Percentiles rank a stretch among this genome's conserved stretches.
Conservation (phyloP, 2,888 invertebrate genomes). For the Eulithis testata region DNA sequence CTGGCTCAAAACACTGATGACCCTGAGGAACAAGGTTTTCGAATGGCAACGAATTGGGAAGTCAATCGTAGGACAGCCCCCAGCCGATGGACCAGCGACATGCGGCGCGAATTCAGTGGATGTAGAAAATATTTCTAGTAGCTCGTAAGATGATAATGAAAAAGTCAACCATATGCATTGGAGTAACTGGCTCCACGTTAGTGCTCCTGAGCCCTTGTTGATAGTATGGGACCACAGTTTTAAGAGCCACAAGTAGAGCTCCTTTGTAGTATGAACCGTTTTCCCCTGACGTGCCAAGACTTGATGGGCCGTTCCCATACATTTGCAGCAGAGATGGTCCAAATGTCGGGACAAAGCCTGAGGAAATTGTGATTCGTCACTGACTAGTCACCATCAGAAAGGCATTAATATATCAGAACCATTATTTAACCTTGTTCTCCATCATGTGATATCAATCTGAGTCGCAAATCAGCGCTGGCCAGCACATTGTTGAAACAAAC, state of each 20-base stretch:
- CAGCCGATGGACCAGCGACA: no score
- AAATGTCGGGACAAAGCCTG: constrained; percentile 91
- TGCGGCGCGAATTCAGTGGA: no score
- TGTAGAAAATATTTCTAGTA: no score
- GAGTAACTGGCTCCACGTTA: constrained; percentile 62
- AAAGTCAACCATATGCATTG: constrained; percentile 57
- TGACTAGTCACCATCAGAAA: background rate
- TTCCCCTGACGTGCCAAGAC: constrained; percentile 43
- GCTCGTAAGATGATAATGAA: no score
- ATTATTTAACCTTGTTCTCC: constrained; percentile 66
- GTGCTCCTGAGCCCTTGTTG: constrained; percentile 68
- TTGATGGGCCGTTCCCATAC: constrained; percentile 80
- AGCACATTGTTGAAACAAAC: constrained; percentile 70
- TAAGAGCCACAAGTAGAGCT: constrained; percentile 88
- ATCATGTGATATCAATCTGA: constrained; percentile 65
- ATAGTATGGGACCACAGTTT: constrained; percentile 86
- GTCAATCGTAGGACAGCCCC: no score
- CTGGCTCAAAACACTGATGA: no score
- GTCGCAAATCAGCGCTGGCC: constrained; percentile 54
- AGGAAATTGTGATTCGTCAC: background rate
- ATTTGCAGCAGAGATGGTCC: constrained; percentile 93
- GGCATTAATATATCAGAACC: background rate
- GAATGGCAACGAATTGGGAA: no score
- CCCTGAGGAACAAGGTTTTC: no score
- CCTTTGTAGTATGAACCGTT: constrained; percentile 87